Conservation (phyloP, 2,113 vertebrate genomes). For the Naja naja region DNA sequence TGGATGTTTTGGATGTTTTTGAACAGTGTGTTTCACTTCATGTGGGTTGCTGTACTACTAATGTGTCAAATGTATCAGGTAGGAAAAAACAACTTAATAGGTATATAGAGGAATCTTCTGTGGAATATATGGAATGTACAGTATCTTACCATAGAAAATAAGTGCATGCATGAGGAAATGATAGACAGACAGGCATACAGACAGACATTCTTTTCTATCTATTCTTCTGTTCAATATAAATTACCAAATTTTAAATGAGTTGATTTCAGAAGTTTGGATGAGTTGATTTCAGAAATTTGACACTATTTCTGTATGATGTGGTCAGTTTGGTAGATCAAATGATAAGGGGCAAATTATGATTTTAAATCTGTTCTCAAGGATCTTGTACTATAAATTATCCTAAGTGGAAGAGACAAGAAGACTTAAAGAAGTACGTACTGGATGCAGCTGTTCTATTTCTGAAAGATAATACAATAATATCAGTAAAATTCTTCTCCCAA, state of each 20-base stretch:
- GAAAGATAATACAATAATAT: background rate
- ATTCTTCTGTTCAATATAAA: background rate
- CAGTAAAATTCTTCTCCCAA: background rate
- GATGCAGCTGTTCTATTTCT: background rate
- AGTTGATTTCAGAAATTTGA: background rate
- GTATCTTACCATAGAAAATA: background rate
- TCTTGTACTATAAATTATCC: background rate
- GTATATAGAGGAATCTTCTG: background rate
- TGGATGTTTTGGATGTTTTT: slow-evolving; percentile 99
- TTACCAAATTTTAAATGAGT: background rate
- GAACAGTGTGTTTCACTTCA: slow-evolving; percentile 97
- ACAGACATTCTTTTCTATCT: background rate
- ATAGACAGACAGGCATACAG: background rate
- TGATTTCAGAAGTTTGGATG: background rate
- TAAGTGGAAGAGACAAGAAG: background rate
- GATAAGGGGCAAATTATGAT: background rate
- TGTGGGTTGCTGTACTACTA: slow-evolving; percentile 98
- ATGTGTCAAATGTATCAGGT: slow-evolving; percentile 99
- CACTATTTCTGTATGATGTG: background rate
- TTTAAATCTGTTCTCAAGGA: background rate
- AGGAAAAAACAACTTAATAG: slow-evolving; percentile 34
- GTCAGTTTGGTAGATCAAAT: background rate
- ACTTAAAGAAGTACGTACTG: background rate
- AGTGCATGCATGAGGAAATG: background rate
- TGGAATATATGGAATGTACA: background rate